phyloP scores from a whole-genome alignment of 2,888 invertebrate genomes.

The Nematopogon swammerdamellus region DNA sequence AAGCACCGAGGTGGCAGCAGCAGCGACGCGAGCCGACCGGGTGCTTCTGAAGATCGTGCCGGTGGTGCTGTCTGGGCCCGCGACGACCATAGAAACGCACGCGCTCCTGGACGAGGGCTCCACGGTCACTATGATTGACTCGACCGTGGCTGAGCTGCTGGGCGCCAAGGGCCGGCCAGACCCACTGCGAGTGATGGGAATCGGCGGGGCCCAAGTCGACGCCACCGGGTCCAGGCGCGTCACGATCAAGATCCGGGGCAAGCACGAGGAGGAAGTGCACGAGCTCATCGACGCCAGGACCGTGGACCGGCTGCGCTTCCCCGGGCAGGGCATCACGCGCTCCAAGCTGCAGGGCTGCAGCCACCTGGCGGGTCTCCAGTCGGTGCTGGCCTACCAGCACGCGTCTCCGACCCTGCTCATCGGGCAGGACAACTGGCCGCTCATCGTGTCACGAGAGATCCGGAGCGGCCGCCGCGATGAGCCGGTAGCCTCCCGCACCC shows the following conservation, averaged over 20 bases:
- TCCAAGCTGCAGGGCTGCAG: not conserved
- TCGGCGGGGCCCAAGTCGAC: not conserved
- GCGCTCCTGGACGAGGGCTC: conserved; percentile 1
- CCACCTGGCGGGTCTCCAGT: not conserved
- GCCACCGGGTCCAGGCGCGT: not conserved
- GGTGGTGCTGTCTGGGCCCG: not conserved
- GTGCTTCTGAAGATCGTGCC: conserved; percentile 1
- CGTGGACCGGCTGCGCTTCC: not conserved
- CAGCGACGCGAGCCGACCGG: not conserved
- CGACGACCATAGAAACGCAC: not conserved
- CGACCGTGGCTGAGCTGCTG: not conserved
- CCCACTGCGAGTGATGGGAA: not conserved
- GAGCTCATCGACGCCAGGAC: not conserved
- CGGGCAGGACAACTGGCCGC: not conserved
- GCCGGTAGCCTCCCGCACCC: too few species aligned
- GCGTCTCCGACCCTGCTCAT: not conserved
- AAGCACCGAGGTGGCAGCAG: not conserved
- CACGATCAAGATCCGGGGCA: not conserved
- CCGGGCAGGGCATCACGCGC: not conserved
- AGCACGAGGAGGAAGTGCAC: not conserved
- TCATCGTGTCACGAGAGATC: not conserved
- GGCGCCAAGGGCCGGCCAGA: conserved; percentile 1
- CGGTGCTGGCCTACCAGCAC: not conserved
- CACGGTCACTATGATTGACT: not conserved
- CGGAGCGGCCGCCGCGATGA: not conserved